Conservation (phyloP, 1,140 invertebrate species). For the Meteorus sp. region DNA sequence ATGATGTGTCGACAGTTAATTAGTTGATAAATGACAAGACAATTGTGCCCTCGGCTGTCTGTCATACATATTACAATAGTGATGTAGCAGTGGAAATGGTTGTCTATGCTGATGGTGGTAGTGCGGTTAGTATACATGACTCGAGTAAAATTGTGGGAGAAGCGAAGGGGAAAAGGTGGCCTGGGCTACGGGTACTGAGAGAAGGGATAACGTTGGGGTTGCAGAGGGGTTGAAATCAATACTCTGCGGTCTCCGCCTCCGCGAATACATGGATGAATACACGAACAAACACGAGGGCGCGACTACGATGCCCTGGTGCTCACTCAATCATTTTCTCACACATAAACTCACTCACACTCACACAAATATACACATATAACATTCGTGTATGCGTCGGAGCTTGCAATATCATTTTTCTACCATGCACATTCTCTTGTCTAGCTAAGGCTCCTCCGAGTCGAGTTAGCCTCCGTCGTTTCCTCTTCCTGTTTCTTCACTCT, state of each 20-base stretch:
- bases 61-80: too few relatives aligned
- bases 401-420: too few relatives aligned
- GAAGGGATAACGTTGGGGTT: conserved; percentile 28
- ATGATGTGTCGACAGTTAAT: too few relatives aligned
- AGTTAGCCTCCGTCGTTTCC: conserved; percentile 13
- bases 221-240: conserved; percentile 50
- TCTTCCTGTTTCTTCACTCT: conserved; percentile 22
- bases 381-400: too few relatives aligned
- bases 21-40: too few relatives aligned
- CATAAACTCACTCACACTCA: too few relatives aligned
- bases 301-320: conserved; percentile 10
- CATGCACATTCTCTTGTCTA: not conserved
- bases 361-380: too few relatives aligned
- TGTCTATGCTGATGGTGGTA: not conserved
- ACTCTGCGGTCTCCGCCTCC: conserved; percentile 57
- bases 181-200: conserved; percentile 32
- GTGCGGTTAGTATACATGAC: not conserved
- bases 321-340: not conserved
- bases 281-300: conserved; percentile 43
- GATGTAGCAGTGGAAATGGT: not conserved
- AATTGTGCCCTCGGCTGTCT: too few relatives aligned
- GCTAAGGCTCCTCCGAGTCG: not conserved
- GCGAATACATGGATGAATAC: conserved; percentile 48
- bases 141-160: conserved; percentile 17
- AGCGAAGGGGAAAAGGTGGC: conserved; percentile 29